Conservation (phyloP, 2,888 invertebrate species). For the Tyria jacobaeae region DNA sequence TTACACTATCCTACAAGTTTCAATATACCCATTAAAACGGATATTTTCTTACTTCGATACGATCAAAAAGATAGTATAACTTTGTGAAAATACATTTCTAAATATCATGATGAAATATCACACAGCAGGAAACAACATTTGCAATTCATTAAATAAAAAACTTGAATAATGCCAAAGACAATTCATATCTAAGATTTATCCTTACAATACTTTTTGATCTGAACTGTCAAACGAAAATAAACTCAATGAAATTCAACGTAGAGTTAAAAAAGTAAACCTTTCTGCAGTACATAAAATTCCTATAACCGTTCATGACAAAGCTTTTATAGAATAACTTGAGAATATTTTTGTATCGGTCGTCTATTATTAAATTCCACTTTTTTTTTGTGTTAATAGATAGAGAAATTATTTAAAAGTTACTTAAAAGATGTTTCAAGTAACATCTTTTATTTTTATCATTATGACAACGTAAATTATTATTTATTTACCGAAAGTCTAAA, state of each 20-base stretch:
- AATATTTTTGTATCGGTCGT: constrained; percentile 38
- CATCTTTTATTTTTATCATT: too few species aligned
- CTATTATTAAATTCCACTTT: constrained; percentile 40
- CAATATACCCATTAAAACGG: too few species aligned
- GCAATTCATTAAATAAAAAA: constrained; percentile 21
- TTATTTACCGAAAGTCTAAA: too few species aligned
- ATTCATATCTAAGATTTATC: constrained; percentile 53
- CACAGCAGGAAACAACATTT: constrained; percentile 24
- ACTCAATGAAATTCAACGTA: constrained; percentile 5
- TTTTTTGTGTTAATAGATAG: not conserved
- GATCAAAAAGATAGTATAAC: not conserved
- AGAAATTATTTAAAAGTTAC: not conserved
- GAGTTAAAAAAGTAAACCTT: constrained; percentile 19
- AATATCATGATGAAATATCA: constrained; percentile 14
- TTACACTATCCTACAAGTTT: too few species aligned
- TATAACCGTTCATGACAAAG: constrained; percentile 41
- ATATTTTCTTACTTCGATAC: not conserved
- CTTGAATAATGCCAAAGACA: constrained; percentile 39
- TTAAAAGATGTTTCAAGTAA: too few species aligned
- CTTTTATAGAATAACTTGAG: constrained; percentile 40
- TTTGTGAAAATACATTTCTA: not conserved
- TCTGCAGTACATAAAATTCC: constrained; percentile 35
- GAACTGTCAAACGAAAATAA: constrained; percentile 33
- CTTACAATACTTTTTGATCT: constrained; percentile 27
- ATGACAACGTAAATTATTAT: too few species aligned